phyloP scores from a whole-genome alignment of 2,113 vertebrate genomes.

The Thamnophis sirtalis region DNA sequence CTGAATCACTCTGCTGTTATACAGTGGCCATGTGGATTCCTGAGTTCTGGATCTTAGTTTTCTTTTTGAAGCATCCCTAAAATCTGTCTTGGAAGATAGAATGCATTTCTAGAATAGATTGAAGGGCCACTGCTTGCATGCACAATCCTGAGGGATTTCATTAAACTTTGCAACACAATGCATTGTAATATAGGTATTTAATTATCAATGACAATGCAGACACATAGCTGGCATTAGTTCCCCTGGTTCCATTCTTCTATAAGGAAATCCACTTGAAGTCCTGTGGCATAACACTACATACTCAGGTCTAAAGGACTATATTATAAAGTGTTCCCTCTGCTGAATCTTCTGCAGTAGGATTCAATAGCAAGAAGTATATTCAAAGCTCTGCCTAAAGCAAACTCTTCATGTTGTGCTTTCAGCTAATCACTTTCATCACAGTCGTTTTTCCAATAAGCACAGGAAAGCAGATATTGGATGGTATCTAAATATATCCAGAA shows the following conservation, averaged over 20 bases:
- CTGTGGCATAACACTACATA: background rate
- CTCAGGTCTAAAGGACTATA: background rate
- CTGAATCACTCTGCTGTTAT: background rate
- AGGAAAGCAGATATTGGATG: background rate
- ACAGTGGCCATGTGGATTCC: background rate
- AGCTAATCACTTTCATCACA: background rate
- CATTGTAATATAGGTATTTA: conserved; percentile 35
- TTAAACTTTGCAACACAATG: background rate
- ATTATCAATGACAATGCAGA: conserved; percentile 36
- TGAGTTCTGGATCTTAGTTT: background rate
- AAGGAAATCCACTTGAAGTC: background rate
- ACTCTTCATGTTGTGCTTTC: background rate
- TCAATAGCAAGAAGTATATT: background rate
- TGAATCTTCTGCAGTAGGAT: background rate
- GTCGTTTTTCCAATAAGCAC: background rate
- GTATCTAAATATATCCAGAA: background rate
- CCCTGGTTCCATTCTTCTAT: background rate
- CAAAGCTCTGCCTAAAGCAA: background rate
- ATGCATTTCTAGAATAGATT: background rate
- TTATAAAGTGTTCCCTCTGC: background rate
- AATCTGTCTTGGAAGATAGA: background rate
- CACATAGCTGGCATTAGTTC: background rate
- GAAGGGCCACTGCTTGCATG: background rate
- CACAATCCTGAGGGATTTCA: background rate
- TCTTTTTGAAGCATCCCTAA: background rate